Percentiles rank a stretch among this genome's conserved stretches.
Conservation (phyloP, 2,888 invertebrate species). For the Abrostola triplasia region DNA sequence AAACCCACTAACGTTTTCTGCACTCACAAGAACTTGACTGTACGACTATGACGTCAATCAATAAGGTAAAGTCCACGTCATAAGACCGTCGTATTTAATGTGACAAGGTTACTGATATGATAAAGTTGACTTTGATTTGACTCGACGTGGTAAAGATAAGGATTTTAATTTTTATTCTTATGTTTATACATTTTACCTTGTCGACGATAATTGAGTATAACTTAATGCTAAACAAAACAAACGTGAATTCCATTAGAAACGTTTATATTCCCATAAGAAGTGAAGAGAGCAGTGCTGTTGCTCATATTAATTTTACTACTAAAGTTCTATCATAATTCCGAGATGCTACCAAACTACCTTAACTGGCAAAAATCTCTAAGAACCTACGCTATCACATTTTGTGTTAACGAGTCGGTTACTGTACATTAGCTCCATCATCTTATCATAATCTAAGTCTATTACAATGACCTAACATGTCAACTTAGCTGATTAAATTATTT, state of each 20-base stretch:
- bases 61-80: slow-evolving; percentile 57
- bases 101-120: slow-evolving; percentile 61
- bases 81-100: slow-evolving; percentile 44
- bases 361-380: neutral
- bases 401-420: neutral
- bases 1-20: slow-evolving; percentile 25
- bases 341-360: neutral
- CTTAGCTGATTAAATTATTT: slow-evolving; percentile 35
- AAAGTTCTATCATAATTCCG: no score
- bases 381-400: slow-evolving; percentile 13
- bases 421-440: neutral
- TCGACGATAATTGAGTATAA: neutral
- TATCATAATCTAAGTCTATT: slow-evolving; percentile 32
- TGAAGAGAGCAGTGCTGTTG: no score
- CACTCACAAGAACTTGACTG: slow-evolving; percentile 43
- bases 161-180: slow-evolving; percentile 7
- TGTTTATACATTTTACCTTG: neutral
- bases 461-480: slow-evolving; percentile 37
- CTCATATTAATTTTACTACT: no score
- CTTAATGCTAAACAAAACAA: no score
- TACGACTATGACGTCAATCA: slow-evolving; percentile 54
- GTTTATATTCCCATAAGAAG: no score
- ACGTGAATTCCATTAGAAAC: no score
- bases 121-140: slow-evolving; percentile 73
- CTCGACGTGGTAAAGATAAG: slow-evolving; percentile 57